Evolutionary conservation across 2,888 invertebrate species (phyloP).

Genomic region (Baccha elongata): DNA sequence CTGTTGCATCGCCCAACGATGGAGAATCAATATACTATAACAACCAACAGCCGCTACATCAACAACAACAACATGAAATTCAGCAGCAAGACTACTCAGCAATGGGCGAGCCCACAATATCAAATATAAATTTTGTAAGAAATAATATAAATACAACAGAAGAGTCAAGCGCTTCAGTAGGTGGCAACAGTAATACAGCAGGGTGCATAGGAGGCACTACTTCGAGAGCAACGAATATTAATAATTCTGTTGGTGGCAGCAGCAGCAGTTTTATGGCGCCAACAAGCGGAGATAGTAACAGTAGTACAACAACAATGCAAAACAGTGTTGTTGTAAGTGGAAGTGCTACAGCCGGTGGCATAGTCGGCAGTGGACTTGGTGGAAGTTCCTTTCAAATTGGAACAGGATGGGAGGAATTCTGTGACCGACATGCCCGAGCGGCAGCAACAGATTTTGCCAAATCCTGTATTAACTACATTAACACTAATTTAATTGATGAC

Average conservation of each 20-base stretch:
- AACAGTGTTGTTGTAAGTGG: slow-evolving; percentile 75
- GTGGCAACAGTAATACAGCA: slow-evolving; percentile 37
- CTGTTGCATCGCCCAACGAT: slow-evolving; percentile 75
- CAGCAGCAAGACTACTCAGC: slow-evolving; percentile 61
- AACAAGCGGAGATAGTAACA: slow-evolving; percentile 76
- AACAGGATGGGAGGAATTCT: slow-evolving; percentile 91
- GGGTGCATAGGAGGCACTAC: slow-evolving; percentile 38
- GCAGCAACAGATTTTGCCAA: slow-evolving; percentile 95
- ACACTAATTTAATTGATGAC: slow-evolving; percentile 87
- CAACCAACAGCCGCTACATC: slow-evolving; percentile 54
- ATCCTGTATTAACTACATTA: slow-evolving; percentile 91
- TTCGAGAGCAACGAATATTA: slow-evolving; percentile 77
- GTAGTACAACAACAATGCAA: slow-evolving; percentile 76
- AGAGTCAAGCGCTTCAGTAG: slow-evolving; percentile 31
- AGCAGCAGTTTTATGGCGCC: slow-evolving; percentile 79
- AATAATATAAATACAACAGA: slow-evolving; percentile 45
- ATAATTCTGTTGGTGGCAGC: slow-evolving; percentile 74
- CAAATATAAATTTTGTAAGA: slow-evolving; percentile 54
- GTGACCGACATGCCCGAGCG: slow-evolving; percentile 92
- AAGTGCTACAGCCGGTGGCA: slow-evolving; percentile 67
- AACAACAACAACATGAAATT: slow-evolving; percentile 44
- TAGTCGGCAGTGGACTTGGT: slow-evolving; percentile 74
- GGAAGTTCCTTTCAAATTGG: slow-evolving; percentile 84
- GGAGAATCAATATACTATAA: slow-evolving; percentile 74
- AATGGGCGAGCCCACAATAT: slow-evolving; percentile 62